Evolutionary conservation across 1,140 invertebrate genomes (phyloP).

Genomic region (Aleiodes sp.): DNA sequence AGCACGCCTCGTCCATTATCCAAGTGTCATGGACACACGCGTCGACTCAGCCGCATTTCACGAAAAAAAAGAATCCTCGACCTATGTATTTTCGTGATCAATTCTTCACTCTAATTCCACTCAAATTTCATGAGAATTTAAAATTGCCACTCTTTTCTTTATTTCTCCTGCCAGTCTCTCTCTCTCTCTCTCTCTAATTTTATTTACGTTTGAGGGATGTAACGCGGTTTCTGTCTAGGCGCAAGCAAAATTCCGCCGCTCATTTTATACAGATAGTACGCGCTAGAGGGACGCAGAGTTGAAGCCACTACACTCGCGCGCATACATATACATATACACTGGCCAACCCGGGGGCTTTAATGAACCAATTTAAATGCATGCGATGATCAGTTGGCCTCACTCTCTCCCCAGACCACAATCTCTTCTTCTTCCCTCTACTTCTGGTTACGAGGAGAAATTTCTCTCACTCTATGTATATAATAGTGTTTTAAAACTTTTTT

Average conservation of each 20-base stretch:
- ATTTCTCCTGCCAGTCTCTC: not conserved
- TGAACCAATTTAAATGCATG: constrained; percentile 69
- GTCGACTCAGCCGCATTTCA: not conserved
- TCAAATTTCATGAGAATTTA: too few relatives aligned
- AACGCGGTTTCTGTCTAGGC: not conserved
- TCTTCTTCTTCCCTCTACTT: constrained; percentile 56
- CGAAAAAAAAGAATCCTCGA: too few relatives aligned
- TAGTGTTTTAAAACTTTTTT: too few relatives aligned
- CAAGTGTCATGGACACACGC: constrained; percentile 31
- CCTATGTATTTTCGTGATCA: too few relatives aligned
- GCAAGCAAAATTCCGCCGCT: not conserved
- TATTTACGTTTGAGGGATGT: not conserved
- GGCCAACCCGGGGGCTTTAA: constrained; percentile 59
- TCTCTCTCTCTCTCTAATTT: not conserved
- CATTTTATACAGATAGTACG: not conserved
- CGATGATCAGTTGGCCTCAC: constrained; percentile 68
- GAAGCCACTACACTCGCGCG: not conserved
- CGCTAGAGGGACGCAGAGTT: constrained; percentile 11
- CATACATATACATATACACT: constrained; percentile 42
- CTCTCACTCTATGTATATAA: constrained; percentile 28
- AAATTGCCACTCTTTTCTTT: too few relatives aligned
- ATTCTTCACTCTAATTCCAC: too few relatives aligned
- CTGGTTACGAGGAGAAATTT: constrained; percentile 31
- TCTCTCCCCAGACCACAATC: constrained; percentile 58
- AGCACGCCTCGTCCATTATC: constrained; percentile 38